Evolutionary conservation across 2,888 invertebrate species (phyloP), one percentile per base, ranked within the genome.

Genomic region (Heterodera filipjevi): DNA sequence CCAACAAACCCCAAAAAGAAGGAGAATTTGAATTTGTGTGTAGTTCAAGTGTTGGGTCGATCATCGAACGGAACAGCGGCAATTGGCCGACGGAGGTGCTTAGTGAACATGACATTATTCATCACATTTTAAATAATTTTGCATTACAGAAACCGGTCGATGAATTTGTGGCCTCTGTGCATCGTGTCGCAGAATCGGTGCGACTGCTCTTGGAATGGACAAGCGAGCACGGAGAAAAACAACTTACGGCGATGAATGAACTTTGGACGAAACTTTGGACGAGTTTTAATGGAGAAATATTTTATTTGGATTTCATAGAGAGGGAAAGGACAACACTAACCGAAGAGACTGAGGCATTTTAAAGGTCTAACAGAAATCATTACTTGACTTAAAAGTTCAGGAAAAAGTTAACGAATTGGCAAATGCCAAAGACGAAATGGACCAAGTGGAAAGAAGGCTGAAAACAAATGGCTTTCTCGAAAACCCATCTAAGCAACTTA

Each of bases 341-440:
- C 12, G 68, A 32, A 68, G 68, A 35, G 22, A 68, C 22, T 30
- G 68, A 68, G 32, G 32, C 32, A 30, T 10, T 66, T 22, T 27
- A 30, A 32, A 32, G 27, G 10, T 3, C 68, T 3, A 68, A 68
- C 22, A 14, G 10, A 68, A 68, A 3, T 6, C 2, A 35, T 32
- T 68, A 10, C 1, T 27, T 27, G 32, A 33, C n/a, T n/a, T 16
- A 33, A 68, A 68, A 2, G 10, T 68, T 35, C 33, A 68, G 32
- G 19, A 33, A 68, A 22, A 33, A 27, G 8, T 68, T 33, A 68
- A 68, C 33, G 68, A 68, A 22, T 68, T 68, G 32, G 68, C 68
- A 16, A 35, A 32, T 68, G 33, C 32, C 19, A 35, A 33, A 10
- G 68, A 33, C 27, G 33, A 33, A 30, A 22, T 68, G 32, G 68